phyloP scores from a whole-genome alignment of 2,797 vertebrate species.

The Hippocampus kuda region DNA sequence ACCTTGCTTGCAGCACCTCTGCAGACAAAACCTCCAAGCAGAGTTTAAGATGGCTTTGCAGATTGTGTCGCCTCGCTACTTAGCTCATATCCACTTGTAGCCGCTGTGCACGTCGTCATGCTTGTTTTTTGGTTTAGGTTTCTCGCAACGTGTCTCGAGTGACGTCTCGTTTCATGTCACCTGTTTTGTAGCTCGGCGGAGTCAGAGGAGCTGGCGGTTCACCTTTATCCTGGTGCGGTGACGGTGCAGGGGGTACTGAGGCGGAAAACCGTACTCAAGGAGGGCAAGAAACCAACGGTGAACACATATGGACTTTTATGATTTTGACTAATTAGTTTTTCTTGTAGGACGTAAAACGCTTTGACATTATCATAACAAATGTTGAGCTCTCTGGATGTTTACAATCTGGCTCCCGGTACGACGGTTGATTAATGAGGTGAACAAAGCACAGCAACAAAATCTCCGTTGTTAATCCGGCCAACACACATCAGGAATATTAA shows the following conservation, averaged over 20 bases:
- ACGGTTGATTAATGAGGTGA: background rate
- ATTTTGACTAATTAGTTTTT: background rate
- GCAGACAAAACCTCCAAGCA: background rate
- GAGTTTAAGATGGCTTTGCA: slow-evolving; percentile 7
- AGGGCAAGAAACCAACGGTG: slow-evolving; percentile 98
- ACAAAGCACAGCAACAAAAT: slow-evolving; percentile 17
- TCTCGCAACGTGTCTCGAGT: background rate
- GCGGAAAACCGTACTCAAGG: slow-evolving; percentile 93
- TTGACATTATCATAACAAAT: slow-evolving; percentile 25
- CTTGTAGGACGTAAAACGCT: background rate
- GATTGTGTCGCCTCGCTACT: slow-evolving; percentile 31
- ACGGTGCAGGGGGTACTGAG: slow-evolving; percentile 93
- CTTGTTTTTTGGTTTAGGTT: background rate
- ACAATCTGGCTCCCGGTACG: slow-evolving; percentile 3
- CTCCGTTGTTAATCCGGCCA: slow-evolving; percentile 1
- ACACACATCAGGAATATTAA: background rate
- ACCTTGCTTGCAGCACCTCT: background rate
- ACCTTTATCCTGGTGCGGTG: slow-evolving; percentile 89
- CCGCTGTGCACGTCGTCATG: slow-evolving; percentile 9
- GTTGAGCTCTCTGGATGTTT: slow-evolving; percentile 11
- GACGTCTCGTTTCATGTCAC: slow-evolving; percentile 11
- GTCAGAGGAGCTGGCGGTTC: slow-evolving; percentile 91
- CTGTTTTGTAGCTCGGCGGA: slow-evolving; percentile 79
- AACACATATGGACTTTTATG: slow-evolving; percentile 38
- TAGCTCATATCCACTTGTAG: slow-evolving; percentile 20